Base-by-base conservation (phyloP, 2,113 vertebrate genomes). In the Aphyosemion australe region DNA sequence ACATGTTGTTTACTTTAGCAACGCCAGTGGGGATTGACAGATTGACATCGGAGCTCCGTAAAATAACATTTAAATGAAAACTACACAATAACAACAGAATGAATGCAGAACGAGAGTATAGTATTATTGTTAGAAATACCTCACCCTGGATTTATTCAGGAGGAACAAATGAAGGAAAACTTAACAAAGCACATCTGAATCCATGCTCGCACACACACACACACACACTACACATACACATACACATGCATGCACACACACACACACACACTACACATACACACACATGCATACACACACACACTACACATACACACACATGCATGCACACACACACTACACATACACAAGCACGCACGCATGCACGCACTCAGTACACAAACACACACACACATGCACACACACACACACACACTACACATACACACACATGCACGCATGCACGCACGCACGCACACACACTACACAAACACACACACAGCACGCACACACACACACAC, bases 1-100 rank as follows among this genome's bases (percentile, higher is more conserved):
- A 16, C 8, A n/a, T 55, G 57, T 5, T 65, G 52, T 74, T 57
- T 64, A 70, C 48, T 64, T 48, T 41, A 54, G 14, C n/a, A 52
- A 69, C 15, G 65, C 34, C 53, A n/a, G n/a, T 43, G 72, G 54
- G 39, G 42, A 69, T 41, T 69, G 47, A 53, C 21, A 26, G 13
- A 4, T n/a, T 47, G 31, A 61, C 51, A 47, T 61, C 39, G 32
- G n/a, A 72, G 18, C 45, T 41, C 16, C 56, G 18, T 1, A 11
- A 50, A n/a, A 56, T 12, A 18, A 64, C 42, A 14, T 19, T 20
- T 39, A 37, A 34, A 19, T 5, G 14, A 43, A 39, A 59, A 19
- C 0, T 46, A 15, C n/a, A 26, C 1, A 5, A 7, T 41, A 7
- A 37, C 1, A 54, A 50, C 8, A 60, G 12, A 47, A 18, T 34